Percentiles rank a stretch among this genome's conserved stretches.
Conservation (phyloP, 2,888 invertebrate genomes). For the Drosophila barbarae region DNA sequence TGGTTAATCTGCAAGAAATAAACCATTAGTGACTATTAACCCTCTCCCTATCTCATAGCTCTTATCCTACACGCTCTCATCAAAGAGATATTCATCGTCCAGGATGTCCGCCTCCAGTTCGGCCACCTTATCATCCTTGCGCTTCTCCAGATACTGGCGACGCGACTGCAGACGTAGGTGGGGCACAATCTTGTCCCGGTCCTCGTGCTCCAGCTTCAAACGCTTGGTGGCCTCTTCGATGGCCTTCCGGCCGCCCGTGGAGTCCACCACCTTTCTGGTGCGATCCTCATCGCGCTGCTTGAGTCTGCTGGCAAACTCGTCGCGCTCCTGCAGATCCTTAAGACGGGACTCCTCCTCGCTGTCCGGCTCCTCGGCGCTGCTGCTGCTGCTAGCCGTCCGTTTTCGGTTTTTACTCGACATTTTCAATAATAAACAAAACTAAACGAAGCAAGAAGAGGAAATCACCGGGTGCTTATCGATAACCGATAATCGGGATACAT, state of each 20-base stretch:
- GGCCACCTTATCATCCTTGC: conserved; percentile 96
- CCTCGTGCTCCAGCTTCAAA: conserved; percentile 91
- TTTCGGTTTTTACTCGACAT: conserved; percentile 71
- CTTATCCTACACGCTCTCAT: conserved; percentile 87
- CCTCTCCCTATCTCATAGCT: not conserved
- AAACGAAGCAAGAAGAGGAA: conserved; percentile 13
- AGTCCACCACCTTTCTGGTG: conserved; percentile 88
- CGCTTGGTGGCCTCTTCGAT: conserved; percentile 94
- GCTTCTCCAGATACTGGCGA: conserved; percentile 95
- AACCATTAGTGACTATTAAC: not conserved
- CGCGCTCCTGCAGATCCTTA: conserved; percentile 93
- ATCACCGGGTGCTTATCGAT: conserved; percentile 16
- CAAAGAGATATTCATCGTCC: conserved; percentile 97
- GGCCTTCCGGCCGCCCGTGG: conserved; percentile 84
- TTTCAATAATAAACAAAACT: conserved; percentile 29
- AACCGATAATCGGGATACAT: not conserved
- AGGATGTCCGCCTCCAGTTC: conserved; percentile 96
- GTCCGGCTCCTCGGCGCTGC: conserved; percentile 81
- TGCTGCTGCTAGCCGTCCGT: conserved; percentile 61
- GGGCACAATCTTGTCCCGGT: conserved; percentile 91
- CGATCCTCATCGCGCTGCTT: conserved; percentile 93
- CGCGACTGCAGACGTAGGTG: conserved; percentile 94
- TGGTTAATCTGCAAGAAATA: conserved; percentile 85
- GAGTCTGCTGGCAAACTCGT: conserved; percentile 94
- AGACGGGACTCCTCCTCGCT: conserved; percentile 90